Conservation (phyloP, 2,797 vertebrate genomes). For the Scleropages formosus region DNA sequence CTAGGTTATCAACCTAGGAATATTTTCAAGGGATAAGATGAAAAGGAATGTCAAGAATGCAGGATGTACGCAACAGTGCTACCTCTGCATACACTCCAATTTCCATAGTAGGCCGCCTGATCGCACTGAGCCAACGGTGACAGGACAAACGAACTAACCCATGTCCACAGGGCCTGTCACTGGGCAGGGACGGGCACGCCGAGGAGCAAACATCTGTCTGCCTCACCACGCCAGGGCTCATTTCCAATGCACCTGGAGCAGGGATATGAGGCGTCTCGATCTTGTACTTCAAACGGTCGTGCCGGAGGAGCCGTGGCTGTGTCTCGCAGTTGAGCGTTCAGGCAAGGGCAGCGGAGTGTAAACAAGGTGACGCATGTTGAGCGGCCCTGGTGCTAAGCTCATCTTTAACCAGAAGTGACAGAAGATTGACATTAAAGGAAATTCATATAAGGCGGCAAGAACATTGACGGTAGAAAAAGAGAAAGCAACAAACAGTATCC, state of each 20-base stretch:
- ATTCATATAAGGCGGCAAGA: slow-evolving; percentile 64
- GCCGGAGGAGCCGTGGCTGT: slow-evolving; percentile 62
- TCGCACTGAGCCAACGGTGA: neutral
- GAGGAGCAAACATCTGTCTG: slow-evolving; percentile 71
- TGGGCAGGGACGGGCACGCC: slow-evolving; percentile 30
- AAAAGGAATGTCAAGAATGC: neutral
- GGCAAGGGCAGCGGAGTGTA: slow-evolving; percentile 71
- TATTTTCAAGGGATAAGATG: neutral
- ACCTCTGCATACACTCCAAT: no score
- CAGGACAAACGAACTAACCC: neutral
- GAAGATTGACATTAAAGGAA: slow-evolving; percentile 69
- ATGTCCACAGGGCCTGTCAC: neutral
- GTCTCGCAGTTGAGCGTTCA: slow-evolving; percentile 65
- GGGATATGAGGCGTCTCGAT: slow-evolving; percentile 69
- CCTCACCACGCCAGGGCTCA: slow-evolving; percentile 70
- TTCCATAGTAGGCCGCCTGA: neutral
- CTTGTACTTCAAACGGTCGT: slow-evolving; percentile 72
- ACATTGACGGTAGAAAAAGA: slow-evolving; percentile 60
- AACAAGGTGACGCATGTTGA: slow-evolving; percentile 64
- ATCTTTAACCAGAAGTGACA: slow-evolving; percentile 65
- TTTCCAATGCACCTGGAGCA: slow-evolving; percentile 75
- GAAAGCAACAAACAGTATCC: slow-evolving; percentile 57
- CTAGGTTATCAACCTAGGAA: neutral
- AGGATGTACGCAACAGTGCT: no score
- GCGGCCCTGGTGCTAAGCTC: slow-evolving; percentile 52